A percentile compares a stretch with the other conserved stretches of the same genome.
phyloP scores from a whole-genome alignment of 2,888 invertebrate genomes.

The Petrophora chlorosata region DNA sequence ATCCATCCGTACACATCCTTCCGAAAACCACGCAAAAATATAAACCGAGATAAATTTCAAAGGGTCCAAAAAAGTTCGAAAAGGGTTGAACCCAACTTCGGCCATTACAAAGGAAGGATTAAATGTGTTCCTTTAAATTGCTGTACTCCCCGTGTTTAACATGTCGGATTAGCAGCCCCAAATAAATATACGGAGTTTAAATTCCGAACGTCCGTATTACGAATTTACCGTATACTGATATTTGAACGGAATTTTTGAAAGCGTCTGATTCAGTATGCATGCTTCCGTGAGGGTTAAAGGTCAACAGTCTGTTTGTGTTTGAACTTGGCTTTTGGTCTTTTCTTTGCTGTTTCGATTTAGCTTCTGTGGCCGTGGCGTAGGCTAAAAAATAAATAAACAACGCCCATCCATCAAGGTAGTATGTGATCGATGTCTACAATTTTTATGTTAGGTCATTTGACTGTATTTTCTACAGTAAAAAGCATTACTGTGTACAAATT shows the following conservation, averaged over 20 bases:
- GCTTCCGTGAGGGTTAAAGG: too few species aligned
- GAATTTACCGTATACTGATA: slow-evolving; percentile 1
- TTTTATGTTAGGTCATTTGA: too few species aligned
- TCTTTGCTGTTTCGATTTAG: too few species aligned
- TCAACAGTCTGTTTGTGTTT: too few species aligned
- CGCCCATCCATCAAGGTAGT: too few species aligned
- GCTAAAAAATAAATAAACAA: too few species aligned
- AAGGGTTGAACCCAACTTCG: slow-evolving; percentile 50
- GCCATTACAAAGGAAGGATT: slow-evolving; percentile 58
- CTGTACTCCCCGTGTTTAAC: slow-evolving; percentile 41
- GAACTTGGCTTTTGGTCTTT: too few species aligned
- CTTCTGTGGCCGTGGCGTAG: too few species aligned
- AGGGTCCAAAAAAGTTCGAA: slow-evolving; percentile 45
- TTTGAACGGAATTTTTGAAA: slow-evolving; percentile 3
- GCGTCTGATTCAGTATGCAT: too few species aligned
- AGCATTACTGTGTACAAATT: too few species aligned
- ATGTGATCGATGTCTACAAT: too few species aligned
- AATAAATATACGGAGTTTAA: slow-evolving; percentile 42
- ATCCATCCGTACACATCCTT: slow-evolving; percentile 25
- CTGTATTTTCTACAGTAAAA: too few species aligned
- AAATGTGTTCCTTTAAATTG: slow-evolving; percentile 59
- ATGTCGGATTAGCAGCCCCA: slow-evolving; percentile 50
- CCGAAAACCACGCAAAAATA: slow-evolving; percentile 38
- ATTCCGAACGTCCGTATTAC: slow-evolving; percentile 5
- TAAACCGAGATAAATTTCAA: slow-evolving; percentile 47